Conservation (phyloP, 2,113 vertebrate genomes). For the Erythrolamprus reginae region DNA sequence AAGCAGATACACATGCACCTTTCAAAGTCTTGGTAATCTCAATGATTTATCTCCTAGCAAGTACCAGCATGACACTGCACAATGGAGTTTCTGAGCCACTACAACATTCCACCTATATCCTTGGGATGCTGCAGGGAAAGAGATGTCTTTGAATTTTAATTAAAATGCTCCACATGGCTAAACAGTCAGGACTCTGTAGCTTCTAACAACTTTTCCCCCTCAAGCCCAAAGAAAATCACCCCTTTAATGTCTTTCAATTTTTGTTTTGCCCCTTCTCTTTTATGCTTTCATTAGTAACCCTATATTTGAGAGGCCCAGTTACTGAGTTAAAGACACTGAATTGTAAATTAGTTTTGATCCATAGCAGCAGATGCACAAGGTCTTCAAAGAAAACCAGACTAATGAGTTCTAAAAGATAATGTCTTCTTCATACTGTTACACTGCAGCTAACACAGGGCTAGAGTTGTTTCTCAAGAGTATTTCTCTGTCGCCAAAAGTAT, state of each 20-base stretch:
- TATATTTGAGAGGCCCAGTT: accelerated
- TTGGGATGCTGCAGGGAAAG: not conserved
- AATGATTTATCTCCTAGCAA: conserved; percentile 17
- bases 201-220: not conserved
- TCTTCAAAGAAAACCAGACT: not conserved
- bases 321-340: not conserved
- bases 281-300: not conserved
- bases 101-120: not conserved
- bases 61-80: not conserved
- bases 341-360: not conserved
- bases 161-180: conserved; percentile 13
- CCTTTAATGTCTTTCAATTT: not conserved
- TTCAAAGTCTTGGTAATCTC: conserved; percentile 1
- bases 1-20: not conserved
- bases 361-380: not conserved
- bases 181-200: conserved; percentile 3
- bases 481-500: not conserved
- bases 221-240: not conserved
- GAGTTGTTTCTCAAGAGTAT: not conserved
- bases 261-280: not conserved
- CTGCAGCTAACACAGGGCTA: not conserved
- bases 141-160: conserved; percentile 10
- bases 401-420: not conserved
- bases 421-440: not conserved
- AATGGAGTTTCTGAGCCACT: not conserved